Base-by-base conservation (phyloP, 2,113 vertebrate species). In the Calyptomena viridis region DNA sequence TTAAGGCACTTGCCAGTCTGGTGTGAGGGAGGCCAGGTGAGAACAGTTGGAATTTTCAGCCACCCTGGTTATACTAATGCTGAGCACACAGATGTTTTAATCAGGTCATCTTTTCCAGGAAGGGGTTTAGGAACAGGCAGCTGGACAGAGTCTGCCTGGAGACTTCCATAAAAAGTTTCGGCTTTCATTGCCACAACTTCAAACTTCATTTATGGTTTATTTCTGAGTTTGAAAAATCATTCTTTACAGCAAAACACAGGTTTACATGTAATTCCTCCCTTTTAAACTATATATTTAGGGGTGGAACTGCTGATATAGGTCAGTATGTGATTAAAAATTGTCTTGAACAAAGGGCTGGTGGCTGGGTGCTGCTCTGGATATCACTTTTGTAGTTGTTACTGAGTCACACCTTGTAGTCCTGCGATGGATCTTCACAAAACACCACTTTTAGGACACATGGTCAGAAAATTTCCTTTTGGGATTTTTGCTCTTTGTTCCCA, bases 391-490 rank as follows among this genome's bases (percentile, higher is more conserved):
- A 90, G 59, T 60, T 77, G 42, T 44, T 86, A 15, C 16, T 83
- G 64, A 73, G 77, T 94, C 67, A 31, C 40, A 68, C 55, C 82
- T 81, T 92, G 19, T 58, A 42, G 40, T 53, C 49, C 69, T 89
- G 66, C 39, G 39, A 5, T 31, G 46, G 46, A 2, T 93, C 87
- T 90, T 50, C 63, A 78, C 49, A 47, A 73, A 84, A 87, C 64
- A 31, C 46, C 14, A 22, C 35, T 92, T 84, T 90, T 71, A n/a
- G 42, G 84, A 46, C 24, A 79, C 6, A 75, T 87, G 60, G 52
- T 72, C 75, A 64, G 83, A 92, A 72, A 68, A 67, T 94, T 89
- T 81, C 71, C 60, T 67, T 89, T 91, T 47, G 94, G 74, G 53
- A 64, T 37, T 84, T 94, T 58, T 52, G 59, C 23, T 90, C 89